A percentile compares a stretch with the other conserved stretches of the same genome.
These are phyloP conservation scores for Platycheirus rosarum DNA, from an alignment of 2,888 invertebrate genomes.

Conservation along the genomic window DNA sequence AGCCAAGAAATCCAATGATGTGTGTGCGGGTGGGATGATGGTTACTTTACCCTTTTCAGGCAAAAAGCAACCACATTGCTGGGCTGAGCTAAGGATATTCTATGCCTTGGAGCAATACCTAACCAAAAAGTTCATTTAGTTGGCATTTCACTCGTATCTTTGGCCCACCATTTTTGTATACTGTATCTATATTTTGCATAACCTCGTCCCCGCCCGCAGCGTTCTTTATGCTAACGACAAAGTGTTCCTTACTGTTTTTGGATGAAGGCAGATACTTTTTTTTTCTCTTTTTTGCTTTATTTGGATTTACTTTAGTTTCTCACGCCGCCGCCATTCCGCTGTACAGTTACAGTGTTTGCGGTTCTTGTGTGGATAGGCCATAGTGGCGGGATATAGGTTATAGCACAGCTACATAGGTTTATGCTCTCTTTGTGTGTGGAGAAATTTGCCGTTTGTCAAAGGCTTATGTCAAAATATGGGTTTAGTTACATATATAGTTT, in stretches of 20 bases:
- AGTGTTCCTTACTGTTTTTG: constrained; percentile 61
- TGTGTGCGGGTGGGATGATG: constrained; percentile 22
- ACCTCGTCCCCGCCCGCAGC: constrained; percentile 11
- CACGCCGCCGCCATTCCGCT: too few species aligned
- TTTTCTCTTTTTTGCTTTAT: constrained; percentile 1
- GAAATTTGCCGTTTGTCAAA: constrained; percentile 41
- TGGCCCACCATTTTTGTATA: constrained; percentile 40
- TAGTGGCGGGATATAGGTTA: background rate
- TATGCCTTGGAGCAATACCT: constrained; percentile 39
- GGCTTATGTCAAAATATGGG: constrained; percentile 58
- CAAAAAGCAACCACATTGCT: constrained; percentile 41
- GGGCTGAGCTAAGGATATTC: constrained; percentile 6
- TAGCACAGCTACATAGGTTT: constrained; percentile 14
- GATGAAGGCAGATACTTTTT: constrained; percentile 36
- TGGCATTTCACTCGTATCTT: constrained; percentile 50
- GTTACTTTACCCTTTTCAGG: constrained; percentile 52
- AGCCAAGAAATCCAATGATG: constrained; percentile 19
- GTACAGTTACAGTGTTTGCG: constrained; percentile 29
- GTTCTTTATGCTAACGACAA: constrained; percentile 62
- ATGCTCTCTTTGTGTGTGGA: constrained; percentile 46
- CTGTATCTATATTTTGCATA: constrained; percentile 19
- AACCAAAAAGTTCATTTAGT: constrained; percentile 65
- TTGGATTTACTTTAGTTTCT: constrained; percentile 44
- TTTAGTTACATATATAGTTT: constrained; percentile 2
- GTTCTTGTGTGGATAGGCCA: constrained; percentile 37